These are phyloP conservation scores for Tromatobia lineatoria DNA, from an alignment of 2,888 invertebrate genomes.

Conservation along the genomic window DNA sequence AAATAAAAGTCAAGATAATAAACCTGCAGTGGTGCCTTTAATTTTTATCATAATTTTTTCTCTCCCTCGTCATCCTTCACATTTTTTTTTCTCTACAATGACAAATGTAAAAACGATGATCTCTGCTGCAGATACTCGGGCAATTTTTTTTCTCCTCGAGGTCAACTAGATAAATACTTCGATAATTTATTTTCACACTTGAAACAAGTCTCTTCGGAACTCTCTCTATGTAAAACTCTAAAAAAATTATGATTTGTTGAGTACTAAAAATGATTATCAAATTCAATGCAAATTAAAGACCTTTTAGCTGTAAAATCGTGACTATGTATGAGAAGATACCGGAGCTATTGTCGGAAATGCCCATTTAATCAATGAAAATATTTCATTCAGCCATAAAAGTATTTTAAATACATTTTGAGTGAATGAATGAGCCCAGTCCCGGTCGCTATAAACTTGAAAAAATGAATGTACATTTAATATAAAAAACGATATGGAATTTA, in stretches of 20 bases:
- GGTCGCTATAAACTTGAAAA: no score
- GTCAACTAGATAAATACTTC: constrained; percentile 25
- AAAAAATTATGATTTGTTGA: constrained; percentile 10
- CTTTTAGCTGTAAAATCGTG: constrained; percentile 12
- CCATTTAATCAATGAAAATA: no score
- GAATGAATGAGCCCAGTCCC: no score
- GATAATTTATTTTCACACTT: constrained; percentile 36
- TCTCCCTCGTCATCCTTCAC: neutral
- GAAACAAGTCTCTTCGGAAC: neutral
- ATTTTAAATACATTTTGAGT: no score
- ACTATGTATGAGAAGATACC: neutral
- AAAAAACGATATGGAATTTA: no score
- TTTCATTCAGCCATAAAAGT: no score
- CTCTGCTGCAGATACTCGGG: neutral
- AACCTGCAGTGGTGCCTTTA: neutral
- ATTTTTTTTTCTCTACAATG: neutral
- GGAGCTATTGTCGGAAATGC: neutral
- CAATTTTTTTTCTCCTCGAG: neutral
- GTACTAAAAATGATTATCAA: constrained; percentile 5
- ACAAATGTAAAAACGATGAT: constrained; percentile 14
- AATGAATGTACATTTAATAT: no score
- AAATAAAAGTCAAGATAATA: neutral
- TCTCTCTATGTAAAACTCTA: neutral
- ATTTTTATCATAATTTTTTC: neutral
- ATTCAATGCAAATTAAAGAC: constrained; percentile 17